Evolutionary conservation across 1,140 invertebrate species (phyloP).

Genomic region (Phymastichus coffea): DNA sequence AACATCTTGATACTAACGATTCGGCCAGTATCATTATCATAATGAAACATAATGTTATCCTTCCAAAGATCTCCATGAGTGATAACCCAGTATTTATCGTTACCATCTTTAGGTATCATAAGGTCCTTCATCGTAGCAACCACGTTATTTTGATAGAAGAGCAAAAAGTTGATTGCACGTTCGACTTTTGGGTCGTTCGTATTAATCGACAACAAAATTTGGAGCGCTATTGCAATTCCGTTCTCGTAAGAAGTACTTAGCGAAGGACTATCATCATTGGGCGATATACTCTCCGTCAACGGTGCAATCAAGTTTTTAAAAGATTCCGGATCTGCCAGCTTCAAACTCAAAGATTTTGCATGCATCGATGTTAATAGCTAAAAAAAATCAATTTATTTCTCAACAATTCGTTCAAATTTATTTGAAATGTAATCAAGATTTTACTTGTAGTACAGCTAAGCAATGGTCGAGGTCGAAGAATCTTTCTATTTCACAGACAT

Average conservation of each 20-base stretch:
- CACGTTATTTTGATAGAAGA: neutral
- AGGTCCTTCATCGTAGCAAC: conserved; percentile 22
- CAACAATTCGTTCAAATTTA: no score
- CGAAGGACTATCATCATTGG: conserved; percentile 20
- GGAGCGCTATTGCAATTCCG: conserved; percentile 17
- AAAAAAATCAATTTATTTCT: no score
- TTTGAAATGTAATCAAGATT: no score
- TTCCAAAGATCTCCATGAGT: conserved; percentile 54
- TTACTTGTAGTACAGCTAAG: no score
- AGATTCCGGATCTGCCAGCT: conserved; percentile 34
- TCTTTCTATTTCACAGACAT: no score
- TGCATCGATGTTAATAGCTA: conserved; percentile 51
- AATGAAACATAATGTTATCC: conserved; percentile 49
- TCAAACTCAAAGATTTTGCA: conserved; percentile 46
- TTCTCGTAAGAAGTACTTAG: conserved; percentile 25
- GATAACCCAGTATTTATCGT: conserved; percentile 39
- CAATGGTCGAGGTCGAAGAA: no score
- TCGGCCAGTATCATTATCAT: conserved; percentile 31
- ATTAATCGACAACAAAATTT: conserved; percentile 31
- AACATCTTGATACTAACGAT: conserved; percentile 40
- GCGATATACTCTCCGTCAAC: conserved; percentile 37
- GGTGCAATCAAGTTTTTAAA: conserved; percentile 34
- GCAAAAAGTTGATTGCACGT: conserved; percentile 9
- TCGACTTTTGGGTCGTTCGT: conserved; percentile 17
- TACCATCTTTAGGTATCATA: neutral